Evolutionary conservation across 2,797 vertebrate species (phyloP), one percentile per base, ranked within the genome.

Genomic region (Peromyscus attwateri): DNA sequence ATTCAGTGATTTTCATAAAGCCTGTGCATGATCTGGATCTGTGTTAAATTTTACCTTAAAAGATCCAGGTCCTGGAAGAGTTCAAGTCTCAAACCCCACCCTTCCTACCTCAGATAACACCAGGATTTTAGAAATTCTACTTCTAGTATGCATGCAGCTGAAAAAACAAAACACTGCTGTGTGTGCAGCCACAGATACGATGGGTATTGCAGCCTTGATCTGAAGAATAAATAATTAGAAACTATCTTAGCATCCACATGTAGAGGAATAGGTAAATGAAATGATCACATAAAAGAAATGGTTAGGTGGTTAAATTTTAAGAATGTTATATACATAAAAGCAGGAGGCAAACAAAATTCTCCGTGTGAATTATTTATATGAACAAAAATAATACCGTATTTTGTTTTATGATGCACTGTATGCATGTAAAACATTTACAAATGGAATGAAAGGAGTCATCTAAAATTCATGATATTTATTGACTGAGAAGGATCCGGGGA

Each of bases 301-400:
- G 52, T 55, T 55, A 89, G 31, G 66, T 55, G 23, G 27, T 75
- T 96, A 57, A 34, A 90, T 64, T 60, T 91, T 52, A 31, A 91
- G 79, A 87, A 87, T 31, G 90, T 89, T 94, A 73, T 62, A 13
- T 37, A 64, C 88, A 40, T 62, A 66, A 93, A 95, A 95, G 70
- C 43, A 91, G 43, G 43, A 95, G 40, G 81, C 60, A 21, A 90
- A 82, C 19, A 87, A 95, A 95, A 34, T n/a, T 49, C 46, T 92
- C 25, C 37, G 1, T 55, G 75, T 91, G 83, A 93, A 91, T 93
- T 68, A 89, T 83, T 95, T 94, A 95, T 60, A 62, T 40, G 5
- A 80, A 66, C 34, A 95, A 92, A 89, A 81, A 84, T 55, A 89
- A n/a, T 80, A 52, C 31, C 40, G 9, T 46, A 34, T 85, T 70